A percentile compares a stretch with the other conserved stretches of the same genome.
Evolutionary conservation across 2,797 vertebrate species (phyloP).

Genomic region (Argyrosomus regius): DNA sequence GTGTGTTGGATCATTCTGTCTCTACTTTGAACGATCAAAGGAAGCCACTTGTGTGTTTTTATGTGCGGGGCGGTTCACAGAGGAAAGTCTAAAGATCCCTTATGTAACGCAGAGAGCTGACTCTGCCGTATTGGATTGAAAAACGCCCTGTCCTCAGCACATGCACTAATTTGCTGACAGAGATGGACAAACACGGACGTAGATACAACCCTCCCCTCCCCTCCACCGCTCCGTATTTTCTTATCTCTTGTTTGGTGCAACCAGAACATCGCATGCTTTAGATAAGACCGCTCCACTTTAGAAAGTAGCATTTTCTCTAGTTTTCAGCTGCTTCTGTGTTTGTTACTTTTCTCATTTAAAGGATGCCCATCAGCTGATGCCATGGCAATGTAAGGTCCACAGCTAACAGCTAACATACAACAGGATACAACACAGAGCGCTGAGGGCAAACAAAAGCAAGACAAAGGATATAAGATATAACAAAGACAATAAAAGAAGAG

Average conservation of each 20-base stretch:
- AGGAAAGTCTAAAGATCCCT: slow-evolving; percentile 60
- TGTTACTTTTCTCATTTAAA: too few relatives aligned
- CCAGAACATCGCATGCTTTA: slow-evolving; percentile 11
- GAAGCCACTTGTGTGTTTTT: slow-evolving; percentile 21
- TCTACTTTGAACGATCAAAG: slow-evolving; percentile 24
- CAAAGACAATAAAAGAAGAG: too few relatives aligned
- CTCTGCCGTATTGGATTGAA: slow-evolving; percentile 24
- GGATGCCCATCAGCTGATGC: background rate
- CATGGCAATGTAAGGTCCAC: too few relatives aligned
- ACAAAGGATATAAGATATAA: too few relatives aligned
- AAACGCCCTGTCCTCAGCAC: slow-evolving; percentile 11
- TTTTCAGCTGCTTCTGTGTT: background rate
- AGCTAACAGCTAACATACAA: too few relatives aligned
- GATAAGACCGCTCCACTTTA: slow-evolving; percentile 24
- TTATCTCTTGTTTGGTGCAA: slow-evolving; percentile 35
- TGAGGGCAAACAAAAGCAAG: too few relatives aligned
- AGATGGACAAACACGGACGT: slow-evolving; percentile 32
- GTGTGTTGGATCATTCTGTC: background rate
- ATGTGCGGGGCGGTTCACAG: background rate
- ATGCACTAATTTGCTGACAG: slow-evolving; percentile 44
- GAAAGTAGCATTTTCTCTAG: background rate
- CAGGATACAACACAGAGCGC: too few relatives aligned
- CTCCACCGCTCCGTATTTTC: background rate
- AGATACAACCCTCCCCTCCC: background rate
- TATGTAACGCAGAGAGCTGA: slow-evolving; percentile 46